phyloP scores from a whole-genome alignment of 2,797 vertebrate species.

The Macrochelys suwanniensis region DNA sequence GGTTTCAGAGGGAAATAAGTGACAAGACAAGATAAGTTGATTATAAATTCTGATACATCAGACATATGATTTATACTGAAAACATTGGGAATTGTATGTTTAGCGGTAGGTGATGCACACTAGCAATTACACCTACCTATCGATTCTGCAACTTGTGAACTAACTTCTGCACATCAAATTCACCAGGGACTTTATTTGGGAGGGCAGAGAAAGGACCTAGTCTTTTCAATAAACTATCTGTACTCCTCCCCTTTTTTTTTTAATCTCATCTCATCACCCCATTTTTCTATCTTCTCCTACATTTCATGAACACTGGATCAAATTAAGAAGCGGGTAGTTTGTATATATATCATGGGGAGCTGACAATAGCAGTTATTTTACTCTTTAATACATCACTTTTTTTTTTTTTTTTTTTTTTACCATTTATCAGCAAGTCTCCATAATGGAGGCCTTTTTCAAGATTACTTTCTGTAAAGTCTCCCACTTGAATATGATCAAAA shows the following conservation, averaged over 20 bases:
- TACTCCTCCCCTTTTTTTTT: fast-evolving
- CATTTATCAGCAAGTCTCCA: neutral
- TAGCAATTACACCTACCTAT: neutral
- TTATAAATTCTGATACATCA: conserved; percentile 21
- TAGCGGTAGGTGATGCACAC: neutral
- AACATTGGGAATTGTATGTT: neutral
- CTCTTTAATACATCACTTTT: neutral
- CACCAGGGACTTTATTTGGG: neutral
- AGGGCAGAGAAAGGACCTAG: neutral
- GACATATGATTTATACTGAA: neutral
- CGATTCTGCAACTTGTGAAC: neutral
- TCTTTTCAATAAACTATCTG: neutral
- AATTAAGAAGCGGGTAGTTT: conserved; percentile 16
- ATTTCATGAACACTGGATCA: neutral
- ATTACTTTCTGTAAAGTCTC: neutral
- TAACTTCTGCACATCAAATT: neutral
- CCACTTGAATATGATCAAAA: neutral
- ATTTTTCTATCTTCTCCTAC: neutral
- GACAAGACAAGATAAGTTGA: neutral
- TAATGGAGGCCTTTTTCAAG: neutral
- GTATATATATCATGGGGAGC: neutral
- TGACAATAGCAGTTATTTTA: neutral
- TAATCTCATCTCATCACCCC: neutral
- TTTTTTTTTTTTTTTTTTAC: neutral
- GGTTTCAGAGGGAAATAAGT: neutral